Evolutionary conservation across 1,140 invertebrate species (phyloP), one percentile per base, ranked within the genome.

Genomic region (Frieseomelitta varia): DNA sequence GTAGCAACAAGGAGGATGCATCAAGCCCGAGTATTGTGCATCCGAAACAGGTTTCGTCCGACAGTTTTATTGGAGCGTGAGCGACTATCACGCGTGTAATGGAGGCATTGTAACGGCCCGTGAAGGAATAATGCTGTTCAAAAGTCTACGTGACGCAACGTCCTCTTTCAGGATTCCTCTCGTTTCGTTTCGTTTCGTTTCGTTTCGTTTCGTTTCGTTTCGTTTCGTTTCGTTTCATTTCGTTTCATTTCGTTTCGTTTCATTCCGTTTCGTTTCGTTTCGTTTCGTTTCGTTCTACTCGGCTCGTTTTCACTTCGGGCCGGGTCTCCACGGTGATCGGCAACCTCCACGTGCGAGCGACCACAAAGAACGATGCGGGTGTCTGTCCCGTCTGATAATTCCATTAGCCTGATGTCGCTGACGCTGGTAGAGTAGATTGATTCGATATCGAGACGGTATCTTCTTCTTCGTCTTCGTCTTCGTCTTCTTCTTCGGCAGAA

Each of bases 31-130:
- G 85, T 87, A 88, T 91, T 91, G 90, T 91, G 73, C 69, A 58
- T 51, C 68, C 24, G 34, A 74, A 83, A 90, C 88, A 87, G 85
- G 86, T 90, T 90, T 87, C 71, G 63, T 79, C 71, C 73, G 83
- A 79, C 81, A 86, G 90, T 91, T 91, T 91, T 91, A 91, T 91
- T 91, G 78, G 90, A 91, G 87, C 87, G 88, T 87, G 90, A 91
- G 84, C 81, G 85, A 86, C 83, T 90, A 89, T 91, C 89, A 90
- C 90, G 91, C 90, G 77, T 85, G 90, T 91, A 91, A 91, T 91
- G 86, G 90, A 85, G 80, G 86, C 80, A 91, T 91, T 91, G 90
- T 91, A 85, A 71, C 87, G 65, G 86, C 68, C 76, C 39, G 65
- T 71, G 63, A 73, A 77, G 51, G 89, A 90, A 86, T 81, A 90